Percentiles rank a stretch among this genome's conserved stretches.
Evolutionary conservation across 2,113 vertebrate genomes (phyloP).

Genomic region (Lycaon pictus): DNA sequence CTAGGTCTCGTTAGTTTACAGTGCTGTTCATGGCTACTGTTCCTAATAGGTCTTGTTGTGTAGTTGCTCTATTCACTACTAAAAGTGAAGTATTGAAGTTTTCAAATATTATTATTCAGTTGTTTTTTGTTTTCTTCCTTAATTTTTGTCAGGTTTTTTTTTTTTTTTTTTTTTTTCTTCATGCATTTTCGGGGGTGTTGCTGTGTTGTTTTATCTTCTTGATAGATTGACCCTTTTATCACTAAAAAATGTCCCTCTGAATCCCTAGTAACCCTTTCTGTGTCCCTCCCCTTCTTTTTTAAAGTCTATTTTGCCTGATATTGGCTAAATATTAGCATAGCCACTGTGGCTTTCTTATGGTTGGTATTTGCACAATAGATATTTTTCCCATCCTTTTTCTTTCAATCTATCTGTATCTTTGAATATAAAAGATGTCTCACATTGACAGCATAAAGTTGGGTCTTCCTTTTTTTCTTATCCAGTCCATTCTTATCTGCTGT

Average conservation of each 20-base stretch:
- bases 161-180: not conserved
- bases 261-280: not conserved
- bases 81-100: not conserved
- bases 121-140: not conserved
- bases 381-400: not conserved
- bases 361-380: not conserved
- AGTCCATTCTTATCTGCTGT: not conserved
- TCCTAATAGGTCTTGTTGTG: not conserved
- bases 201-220: not conserved
- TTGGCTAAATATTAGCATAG: not conserved
- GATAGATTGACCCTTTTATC: not conserved
- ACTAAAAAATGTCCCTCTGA: not conserved
- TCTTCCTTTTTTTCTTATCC: not conserved
- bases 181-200: not conserved
- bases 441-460: not conserved
- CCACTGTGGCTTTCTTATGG: not conserved
- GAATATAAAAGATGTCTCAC: not conserved
- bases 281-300: not conserved
- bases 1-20: not conserved
- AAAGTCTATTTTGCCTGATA: not conserved
- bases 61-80: not conserved
- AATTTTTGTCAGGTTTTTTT: not conserved
- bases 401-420: not conserved
- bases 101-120: not conserved
- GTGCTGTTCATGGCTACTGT: not conserved